These are phyloP conservation scores for Argyresthia albistria DNA, from an alignment of 2,888 invertebrate species.

Conservation along the genomic window DNA sequence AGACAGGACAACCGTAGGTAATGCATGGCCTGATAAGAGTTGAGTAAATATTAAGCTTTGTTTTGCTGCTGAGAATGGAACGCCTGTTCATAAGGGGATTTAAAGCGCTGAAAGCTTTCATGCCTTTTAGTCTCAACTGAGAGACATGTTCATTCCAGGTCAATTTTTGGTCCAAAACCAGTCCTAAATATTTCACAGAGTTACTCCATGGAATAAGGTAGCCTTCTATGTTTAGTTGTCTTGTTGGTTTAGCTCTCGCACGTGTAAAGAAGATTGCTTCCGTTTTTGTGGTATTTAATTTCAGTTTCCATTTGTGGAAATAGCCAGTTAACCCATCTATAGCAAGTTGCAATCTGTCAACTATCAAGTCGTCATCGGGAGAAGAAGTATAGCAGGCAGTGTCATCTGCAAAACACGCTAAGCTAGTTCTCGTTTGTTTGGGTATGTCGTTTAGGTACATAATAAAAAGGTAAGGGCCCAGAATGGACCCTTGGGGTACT, in stretches of 20 bases:
- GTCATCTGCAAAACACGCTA: constrained; percentile 10
- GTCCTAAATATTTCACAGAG: constrained; percentile 4
- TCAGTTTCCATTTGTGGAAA: constrained; percentile 8
- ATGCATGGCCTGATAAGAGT: constrained; percentile 3
- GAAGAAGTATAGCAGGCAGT: constrained; percentile 8
- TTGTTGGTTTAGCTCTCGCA: background rate
- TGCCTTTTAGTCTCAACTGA: background rate
- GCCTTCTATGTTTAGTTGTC: background rate
- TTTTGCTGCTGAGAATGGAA: background rate
- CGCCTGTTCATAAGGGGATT: constrained; percentile 3
- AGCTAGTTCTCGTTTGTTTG: background rate
- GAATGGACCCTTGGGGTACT: constrained; percentile 6
- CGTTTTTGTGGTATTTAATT: constrained; percentile 7
- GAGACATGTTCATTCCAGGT: constrained; percentile 1
- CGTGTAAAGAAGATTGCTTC: constrained; percentile 7
- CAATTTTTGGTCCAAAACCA: constrained; percentile 2
- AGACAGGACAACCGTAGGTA: constrained; percentile 6
- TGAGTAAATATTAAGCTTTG: constrained; percentile 2
- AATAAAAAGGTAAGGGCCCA: constrained; percentile 8
- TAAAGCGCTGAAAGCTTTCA: background rate
- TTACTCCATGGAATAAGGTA: constrained; percentile 1
- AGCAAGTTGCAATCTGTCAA: constrained; percentile 6
- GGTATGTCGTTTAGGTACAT: constrained; percentile 6
- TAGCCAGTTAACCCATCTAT: background rate
- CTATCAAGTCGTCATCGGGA: constrained; percentile 3